These are phyloP conservation scores for Tortrix viridana DNA, from an alignment of 2,888 invertebrate genomes.

Conservation along the genomic window DNA sequence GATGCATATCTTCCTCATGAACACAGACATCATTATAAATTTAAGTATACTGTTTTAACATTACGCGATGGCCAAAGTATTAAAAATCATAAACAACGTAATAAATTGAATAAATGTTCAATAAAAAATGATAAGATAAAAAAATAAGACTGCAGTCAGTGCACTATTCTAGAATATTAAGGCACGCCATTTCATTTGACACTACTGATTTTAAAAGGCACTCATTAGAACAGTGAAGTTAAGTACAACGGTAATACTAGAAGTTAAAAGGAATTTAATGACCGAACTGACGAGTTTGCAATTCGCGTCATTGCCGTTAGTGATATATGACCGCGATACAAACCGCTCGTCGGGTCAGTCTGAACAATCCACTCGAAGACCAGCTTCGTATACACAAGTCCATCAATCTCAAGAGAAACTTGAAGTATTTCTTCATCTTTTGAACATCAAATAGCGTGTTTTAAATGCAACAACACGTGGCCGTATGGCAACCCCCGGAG, in stretches of 20 bases:
- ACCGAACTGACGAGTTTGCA: constrained; percentile 9
- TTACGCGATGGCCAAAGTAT: background rate
- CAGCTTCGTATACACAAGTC: constrained; percentile 50
- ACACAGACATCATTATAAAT: constrained; percentile 16
- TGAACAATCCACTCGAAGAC: constrained; percentile 52
- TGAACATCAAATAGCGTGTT: constrained; percentile 45
- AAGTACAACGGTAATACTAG: constrained; percentile 36
- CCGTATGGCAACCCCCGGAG: constrained; percentile 11
- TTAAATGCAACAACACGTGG: constrained; percentile 47
- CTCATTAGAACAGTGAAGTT: constrained; percentile 28
- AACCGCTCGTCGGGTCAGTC: constrained; percentile 7
- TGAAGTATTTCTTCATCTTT: constrained; percentile 53
- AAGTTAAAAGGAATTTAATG: constrained; percentile 24
- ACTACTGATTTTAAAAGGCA: constrained; percentile 43
- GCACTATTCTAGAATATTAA: constrained; percentile 53
- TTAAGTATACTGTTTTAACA: constrained; percentile 5
- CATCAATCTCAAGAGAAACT: constrained; percentile 42
- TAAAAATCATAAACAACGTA: constrained; percentile 9
- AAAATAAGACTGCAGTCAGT: constrained; percentile 34
- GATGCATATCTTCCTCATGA: constrained; percentile 23
- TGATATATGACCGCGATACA: constrained; percentile 25
- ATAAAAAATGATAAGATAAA: constrained; percentile 11
- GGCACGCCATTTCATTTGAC: constrained; percentile 67
- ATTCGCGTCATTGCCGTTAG: constrained; percentile 12
- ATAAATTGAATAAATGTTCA: constrained; percentile 20